Percentiles rank a stretch among this genome's conserved stretches.
These are phyloP conservation scores for Colostygia pectinataria DNA, from an alignment of 2,888 invertebrate species.

Conservation along the genomic window DNA sequence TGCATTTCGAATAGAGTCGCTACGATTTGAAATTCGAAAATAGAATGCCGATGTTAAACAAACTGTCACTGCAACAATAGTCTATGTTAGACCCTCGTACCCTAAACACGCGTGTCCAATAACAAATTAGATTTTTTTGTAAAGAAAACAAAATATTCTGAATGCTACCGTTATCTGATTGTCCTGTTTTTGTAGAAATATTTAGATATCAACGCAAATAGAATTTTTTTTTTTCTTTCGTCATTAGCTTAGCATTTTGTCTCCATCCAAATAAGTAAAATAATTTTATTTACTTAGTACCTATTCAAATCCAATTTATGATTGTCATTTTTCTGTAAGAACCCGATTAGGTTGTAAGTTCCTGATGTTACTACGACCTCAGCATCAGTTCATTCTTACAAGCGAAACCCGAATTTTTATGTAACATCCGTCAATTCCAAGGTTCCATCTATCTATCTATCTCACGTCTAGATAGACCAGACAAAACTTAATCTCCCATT, in stretches of 20 bases:
- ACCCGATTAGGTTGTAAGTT: too few species aligned
- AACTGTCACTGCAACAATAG: constrained; percentile 68
- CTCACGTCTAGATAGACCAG: constrained; percentile 7
- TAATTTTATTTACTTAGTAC: too few species aligned
- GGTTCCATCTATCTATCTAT: neutral
- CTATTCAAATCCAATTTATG: too few species aligned
- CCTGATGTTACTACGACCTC: too few species aligned
- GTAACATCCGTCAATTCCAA: neutral
- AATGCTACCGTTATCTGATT: constrained; percentile 41
- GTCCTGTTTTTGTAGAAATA: constrained; percentile 37
- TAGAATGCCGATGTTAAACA: constrained; percentile 59
- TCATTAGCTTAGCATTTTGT: too few species aligned
- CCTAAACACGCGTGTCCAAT: constrained; percentile 61
- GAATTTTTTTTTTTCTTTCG: too few species aligned
- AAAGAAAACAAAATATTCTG: constrained; percentile 48
- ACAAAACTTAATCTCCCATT: constrained; percentile 18
- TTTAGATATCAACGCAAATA: constrained; percentile 11
- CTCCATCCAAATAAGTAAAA: too few species aligned
- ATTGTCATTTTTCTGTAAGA: too few species aligned
- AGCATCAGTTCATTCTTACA: too few species aligned
- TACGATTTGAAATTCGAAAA: constrained; percentile 58
- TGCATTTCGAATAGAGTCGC: constrained; percentile 57
- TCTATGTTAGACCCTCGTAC: constrained; percentile 45
- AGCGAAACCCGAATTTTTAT: neutral
- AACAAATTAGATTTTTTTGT: constrained; percentile 55